A percentile compares a stretch with the other conserved stretches of the same genome.
Evolutionary conservation across 2,797 vertebrate genomes (phyloP).

Genomic region (Fringilla coelebs): DNA sequence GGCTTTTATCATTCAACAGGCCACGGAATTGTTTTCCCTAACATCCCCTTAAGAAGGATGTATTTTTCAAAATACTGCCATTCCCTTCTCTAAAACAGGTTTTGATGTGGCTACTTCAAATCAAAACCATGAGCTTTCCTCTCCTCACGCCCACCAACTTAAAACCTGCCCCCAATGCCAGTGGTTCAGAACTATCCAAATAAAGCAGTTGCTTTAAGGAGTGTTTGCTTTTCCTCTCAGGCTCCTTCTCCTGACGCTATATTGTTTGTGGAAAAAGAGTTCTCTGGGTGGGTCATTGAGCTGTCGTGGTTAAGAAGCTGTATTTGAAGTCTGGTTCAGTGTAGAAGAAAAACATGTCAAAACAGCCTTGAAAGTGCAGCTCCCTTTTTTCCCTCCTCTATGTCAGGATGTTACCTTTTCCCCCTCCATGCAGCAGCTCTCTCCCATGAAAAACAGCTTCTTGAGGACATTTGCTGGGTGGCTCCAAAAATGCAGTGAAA

Average conservation of each 20-base stretch:
- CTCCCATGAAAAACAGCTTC: conserved; percentile 24
- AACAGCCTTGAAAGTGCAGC: conserved; percentile 41
- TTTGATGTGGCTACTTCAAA: conserved; percentile 73
- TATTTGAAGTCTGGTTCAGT: conserved; percentile 58
- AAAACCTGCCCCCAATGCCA: conserved; percentile 48
- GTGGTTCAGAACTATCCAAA: conserved; percentile 72
- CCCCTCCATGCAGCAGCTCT: background rate
- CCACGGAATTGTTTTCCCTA: conserved; percentile 50
- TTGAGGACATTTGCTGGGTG: background rate
- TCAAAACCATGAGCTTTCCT: conserved; percentile 67
- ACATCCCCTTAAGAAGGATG: conserved; percentile 59
- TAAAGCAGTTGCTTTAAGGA: conserved; percentile 67
- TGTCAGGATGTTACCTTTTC: conserved; percentile 49
- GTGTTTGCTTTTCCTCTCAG: conserved; percentile 66
- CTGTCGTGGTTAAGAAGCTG: conserved; percentile 57
- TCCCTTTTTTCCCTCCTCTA: background rate
- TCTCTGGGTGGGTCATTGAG: conserved; percentile 61
- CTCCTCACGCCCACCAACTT: conserved; percentile 36
- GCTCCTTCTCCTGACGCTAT: conserved; percentile 49
- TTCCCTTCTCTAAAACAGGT: conserved; percentile 49
- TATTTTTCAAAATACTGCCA: conserved; percentile 61
- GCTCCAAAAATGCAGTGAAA: background rate
- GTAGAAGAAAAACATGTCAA: conserved; percentile 58
- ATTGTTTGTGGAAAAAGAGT: conserved; percentile 66
- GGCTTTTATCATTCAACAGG: conserved; percentile 52